Evolutionary conservation across 2,888 invertebrate genomes (phyloP), one percentile per base, ranked within the genome.

Genomic region (Ophonus ardosiacus): DNA sequence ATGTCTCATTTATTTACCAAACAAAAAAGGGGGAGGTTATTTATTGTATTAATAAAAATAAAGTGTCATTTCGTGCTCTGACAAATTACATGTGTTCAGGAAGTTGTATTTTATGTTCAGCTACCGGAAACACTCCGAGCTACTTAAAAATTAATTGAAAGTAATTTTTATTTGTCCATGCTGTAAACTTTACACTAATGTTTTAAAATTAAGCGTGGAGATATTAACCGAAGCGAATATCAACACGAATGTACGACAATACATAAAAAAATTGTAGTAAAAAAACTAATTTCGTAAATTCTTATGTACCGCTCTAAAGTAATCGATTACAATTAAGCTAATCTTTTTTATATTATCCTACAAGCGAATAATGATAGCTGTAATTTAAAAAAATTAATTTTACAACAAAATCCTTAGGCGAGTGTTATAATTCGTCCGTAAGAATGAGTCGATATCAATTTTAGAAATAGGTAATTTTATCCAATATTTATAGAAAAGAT

Each of bases 31-130:
- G 68, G 31, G 31, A 38, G 68, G 68, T 68, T n/a, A 68, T 68
- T 68, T 68, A 68, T 68, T 68, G 31, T 68, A 68, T 38, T 38
- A 68, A 68, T 68, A 68, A 68, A 68, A 68, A 68, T n/a, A 6
- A 68, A 68, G 38, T 68, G 68, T 68, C 68, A 68, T 68, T 68
- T 31, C 31, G 15, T 63, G 68, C 15, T 15, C 31, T 13, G 31
- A 68, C 68, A 68, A 68, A 68, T 68, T 38, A 68, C 68, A 31
- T 68, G 38, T 31, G 15, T 68, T 68, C 38, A 68, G 68, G 68
- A 68, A 38, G 68, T 68, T 68, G 68, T 68, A 68, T 68, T 68
- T 68, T 68, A 68, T 68, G 68, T 68, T 38, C 31, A 38, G 10
- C 68, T 68, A 68, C 68, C 68, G 68, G 31, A 68, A 38, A 68